Percentiles rank a stretch among this genome's conserved stretches.
Evolutionary conservation across 2,888 invertebrate genomes (phyloP).

Genomic region (Steinernema carpocapsae): DNA sequence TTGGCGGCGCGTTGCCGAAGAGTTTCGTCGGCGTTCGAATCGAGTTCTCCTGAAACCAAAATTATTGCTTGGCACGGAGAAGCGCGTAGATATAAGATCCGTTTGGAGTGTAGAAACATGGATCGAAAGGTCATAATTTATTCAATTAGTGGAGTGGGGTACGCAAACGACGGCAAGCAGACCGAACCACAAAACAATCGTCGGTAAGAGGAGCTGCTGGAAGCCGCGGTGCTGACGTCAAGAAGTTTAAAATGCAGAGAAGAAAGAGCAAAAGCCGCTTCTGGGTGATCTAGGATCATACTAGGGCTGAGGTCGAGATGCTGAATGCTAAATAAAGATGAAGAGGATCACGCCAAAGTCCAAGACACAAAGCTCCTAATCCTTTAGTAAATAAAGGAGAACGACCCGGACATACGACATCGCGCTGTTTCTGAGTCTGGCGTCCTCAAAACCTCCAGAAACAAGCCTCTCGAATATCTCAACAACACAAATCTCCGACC

Average conservation of each 20-base stretch:
- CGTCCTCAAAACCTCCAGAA: no score
- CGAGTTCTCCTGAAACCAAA: constrained; percentile 9
- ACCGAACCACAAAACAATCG: constrained; percentile 26
- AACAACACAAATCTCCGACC: no score
- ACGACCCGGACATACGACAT: no score
- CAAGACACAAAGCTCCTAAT: no score
- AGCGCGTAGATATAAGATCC: background rate
- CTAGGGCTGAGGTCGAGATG: no score
- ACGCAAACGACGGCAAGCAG: background rate
- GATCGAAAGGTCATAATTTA: constrained; percentile 30
- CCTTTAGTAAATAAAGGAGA: no score
- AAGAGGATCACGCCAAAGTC: no score
- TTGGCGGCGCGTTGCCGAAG: background rate
- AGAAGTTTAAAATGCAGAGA: constrained; percentile 3
- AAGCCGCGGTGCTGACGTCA: constrained; percentile 7
- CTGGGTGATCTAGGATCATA: background rate
- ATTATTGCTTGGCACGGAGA: background rate
- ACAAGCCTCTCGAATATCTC: no score
- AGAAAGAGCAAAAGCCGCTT: background rate
- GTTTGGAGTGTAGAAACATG: constrained; percentile 1
- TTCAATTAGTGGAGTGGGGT: constrained; percentile 32
- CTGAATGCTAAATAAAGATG: no score
- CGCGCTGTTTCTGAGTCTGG: no score
- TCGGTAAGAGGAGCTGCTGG: background rate
- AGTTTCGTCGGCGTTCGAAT: constrained; percentile 7